Evolutionary conservation across 2,797 vertebrate genomes (phyloP).

Genomic region (Hypotaenidia okinawae): DNA sequence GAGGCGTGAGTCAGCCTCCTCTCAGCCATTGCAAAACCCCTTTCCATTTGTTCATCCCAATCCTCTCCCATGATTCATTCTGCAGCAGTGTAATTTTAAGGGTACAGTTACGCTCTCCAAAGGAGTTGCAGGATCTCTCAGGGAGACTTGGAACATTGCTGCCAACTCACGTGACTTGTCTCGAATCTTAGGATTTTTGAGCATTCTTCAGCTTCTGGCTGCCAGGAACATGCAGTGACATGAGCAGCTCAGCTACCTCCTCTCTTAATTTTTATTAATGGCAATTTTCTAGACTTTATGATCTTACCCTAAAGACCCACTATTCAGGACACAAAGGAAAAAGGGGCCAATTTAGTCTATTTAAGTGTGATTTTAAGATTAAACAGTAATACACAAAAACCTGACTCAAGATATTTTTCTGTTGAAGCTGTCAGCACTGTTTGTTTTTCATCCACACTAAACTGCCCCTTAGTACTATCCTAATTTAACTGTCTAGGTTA

Average conservation of each 20-base stretch:
- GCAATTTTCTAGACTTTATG: conserved; percentile 29
- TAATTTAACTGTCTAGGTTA: conserved; percentile 5
- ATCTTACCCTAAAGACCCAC: conserved; percentile 35
- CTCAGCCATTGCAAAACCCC: background rate
- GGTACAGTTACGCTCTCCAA: background rate
- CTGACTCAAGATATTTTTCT: conserved; percentile 4
- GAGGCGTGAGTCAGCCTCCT: conserved; percentile 31
- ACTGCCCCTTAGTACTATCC: conserved; percentile 23
- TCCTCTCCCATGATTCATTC: conserved; percentile 10
- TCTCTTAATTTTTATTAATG: conserved; percentile 42
- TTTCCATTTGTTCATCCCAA: conserved; percentile 2
- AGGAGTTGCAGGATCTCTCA: background rate
- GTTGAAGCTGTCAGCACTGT: background rate
- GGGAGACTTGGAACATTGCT: background rate
- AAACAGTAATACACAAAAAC: background rate
- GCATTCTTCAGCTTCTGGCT: background rate
- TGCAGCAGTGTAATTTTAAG: background rate
- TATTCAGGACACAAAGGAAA: conserved; percentile 34
- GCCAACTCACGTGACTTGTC: conserved; percentile 52
- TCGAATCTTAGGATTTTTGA: background rate
- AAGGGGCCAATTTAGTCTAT: background rate
- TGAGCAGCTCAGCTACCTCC: background rate
- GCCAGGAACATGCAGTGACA: conserved; percentile 31
- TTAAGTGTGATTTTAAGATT: conserved; percentile 44
- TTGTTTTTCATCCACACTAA: conserved; percentile 11